Evolutionary conservation across 2,113 vertebrate species (phyloP).

Genomic region (Anthoscopus minutus): DNA sequence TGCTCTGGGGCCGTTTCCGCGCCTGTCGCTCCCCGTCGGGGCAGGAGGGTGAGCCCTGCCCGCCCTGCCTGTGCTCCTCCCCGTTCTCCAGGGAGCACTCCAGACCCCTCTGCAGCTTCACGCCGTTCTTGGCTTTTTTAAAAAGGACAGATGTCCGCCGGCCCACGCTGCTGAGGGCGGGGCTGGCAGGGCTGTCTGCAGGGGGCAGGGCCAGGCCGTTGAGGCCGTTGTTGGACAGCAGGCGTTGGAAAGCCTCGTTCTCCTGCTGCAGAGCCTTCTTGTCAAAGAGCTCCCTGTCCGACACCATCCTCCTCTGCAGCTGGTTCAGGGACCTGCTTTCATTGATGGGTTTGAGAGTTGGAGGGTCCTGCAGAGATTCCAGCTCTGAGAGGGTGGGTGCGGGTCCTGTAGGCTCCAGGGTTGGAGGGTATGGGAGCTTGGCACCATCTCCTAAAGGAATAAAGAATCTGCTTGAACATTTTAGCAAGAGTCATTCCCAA

Average conservation of each 20-base stretch:
- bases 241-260: slow-evolving; percentile 67
- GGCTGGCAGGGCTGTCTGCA: slow-evolving; percentile 15
- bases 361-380: slow-evolving; percentile 86
- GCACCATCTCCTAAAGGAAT: slow-evolving; percentile 80
- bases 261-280: slow-evolving; percentile 70
- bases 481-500: slow-evolving; percentile 13
- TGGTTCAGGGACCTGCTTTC: slow-evolving; percentile 72
- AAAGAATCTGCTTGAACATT: slow-evolving; percentile 65
- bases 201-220: slow-evolving; percentile 72
- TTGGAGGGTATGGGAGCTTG: slow-evolving; percentile 86
- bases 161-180: slow-evolving; percentile 76
- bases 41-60: slow-evolving; percentile 54
- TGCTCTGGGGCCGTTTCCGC: slow-evolving; percentile 64
- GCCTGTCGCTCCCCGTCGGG: slow-evolving; percentile 45
- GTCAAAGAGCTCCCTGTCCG: slow-evolving; percentile 71
- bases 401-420: slow-evolving; percentile 88
- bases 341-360: slow-evolving; percentile 87
- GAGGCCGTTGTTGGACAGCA: slow-evolving; percentile 65
- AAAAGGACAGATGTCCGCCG: slow-evolving; percentile 89
- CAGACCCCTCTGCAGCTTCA: slow-evolving; percentile 79
- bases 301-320: slow-evolving; percentile 75
- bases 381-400: slow-evolving; percentile 81
- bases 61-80: slow-evolving; percentile 60
- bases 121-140: slow-evolving; percentile 91
- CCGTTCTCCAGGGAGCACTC: slow-evolving; percentile 79